Evolutionary conservation across 2,113 vertebrate genomes (phyloP).

Genomic region (Perccottus glenii): DNA sequence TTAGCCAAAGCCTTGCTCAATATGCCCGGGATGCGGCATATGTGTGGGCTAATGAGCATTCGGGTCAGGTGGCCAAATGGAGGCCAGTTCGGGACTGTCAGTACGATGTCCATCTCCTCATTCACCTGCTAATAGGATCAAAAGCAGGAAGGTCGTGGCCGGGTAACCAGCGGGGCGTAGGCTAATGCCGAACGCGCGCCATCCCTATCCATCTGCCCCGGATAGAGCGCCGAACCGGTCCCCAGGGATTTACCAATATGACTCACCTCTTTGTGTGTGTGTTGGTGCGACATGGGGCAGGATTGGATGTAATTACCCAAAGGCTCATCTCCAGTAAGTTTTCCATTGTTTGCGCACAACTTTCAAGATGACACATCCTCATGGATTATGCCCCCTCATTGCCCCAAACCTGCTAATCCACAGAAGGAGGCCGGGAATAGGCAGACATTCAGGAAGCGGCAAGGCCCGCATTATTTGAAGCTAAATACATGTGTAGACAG

Average conservation of each 20-base stretch:
- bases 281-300: conserved; percentile 12
- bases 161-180: conserved; percentile 42
- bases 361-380: conserved; percentile 69
- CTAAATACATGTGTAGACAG: background rate
- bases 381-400: conserved; percentile 62
- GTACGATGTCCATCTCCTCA: conserved; percentile 71
- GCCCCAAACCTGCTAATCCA: conserved; percentile 39
- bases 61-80: conserved; percentile 56
- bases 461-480: background rate
- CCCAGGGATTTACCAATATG: conserved; percentile 63
- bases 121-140: conserved; percentile 79
- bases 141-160: conserved; percentile 62
- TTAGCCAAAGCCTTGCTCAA: conserved; percentile 35
- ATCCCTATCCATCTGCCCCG: conserved; percentile 70
- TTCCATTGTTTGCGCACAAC: conserved; percentile 67
- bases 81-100: conserved; percentile 59
- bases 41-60: conserved; percentile 56
- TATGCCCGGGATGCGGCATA: conserved; percentile 45
- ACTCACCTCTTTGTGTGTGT: conserved; percentile 43
- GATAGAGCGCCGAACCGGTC: conserved; percentile 45
- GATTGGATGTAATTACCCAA: conserved; percentile 56
- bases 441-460: background rate
- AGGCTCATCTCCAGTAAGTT: conserved; percentile 55
- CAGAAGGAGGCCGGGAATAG: conserved; percentile 1
- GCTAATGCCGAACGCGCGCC: conserved; percentile 65